Evolutionary conservation across 2,797 vertebrate genomes (phyloP).

Genomic region (Lophotriccus pileatus): DNA sequence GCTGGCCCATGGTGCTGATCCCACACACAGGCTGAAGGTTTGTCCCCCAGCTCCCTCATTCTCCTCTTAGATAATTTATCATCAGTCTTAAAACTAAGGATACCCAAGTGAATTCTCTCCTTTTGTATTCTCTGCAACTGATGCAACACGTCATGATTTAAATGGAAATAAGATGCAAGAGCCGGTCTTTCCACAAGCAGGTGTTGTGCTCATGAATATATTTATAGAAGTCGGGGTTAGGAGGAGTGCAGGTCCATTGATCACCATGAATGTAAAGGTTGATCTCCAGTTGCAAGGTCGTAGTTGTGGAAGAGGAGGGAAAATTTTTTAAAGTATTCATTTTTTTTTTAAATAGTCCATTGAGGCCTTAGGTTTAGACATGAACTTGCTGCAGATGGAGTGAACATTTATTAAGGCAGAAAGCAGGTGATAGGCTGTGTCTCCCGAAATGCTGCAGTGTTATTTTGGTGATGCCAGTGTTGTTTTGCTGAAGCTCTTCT

Average conservation of each 20-base stretch:
- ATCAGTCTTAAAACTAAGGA: not conserved
- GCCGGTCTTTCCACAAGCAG: not conserved
- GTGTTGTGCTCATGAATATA: rapidly evolving
- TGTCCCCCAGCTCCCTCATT: not conserved
- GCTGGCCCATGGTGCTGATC: slow-evolving; percentile 83
- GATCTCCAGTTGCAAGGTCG: not conserved
- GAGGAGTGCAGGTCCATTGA: not conserved
- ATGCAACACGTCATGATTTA: rapidly evolving
- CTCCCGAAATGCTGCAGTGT: not conserved
- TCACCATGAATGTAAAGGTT: rapidly evolving
- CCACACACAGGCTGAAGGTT: slow-evolving; percentile 83
- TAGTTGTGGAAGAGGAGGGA: not conserved
- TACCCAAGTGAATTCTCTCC: not conserved
- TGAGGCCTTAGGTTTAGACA: not conserved
- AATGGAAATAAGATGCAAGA: not conserved
- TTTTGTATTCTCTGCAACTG: not conserved
- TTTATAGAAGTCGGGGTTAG: not conserved
- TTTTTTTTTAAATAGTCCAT: not conserved
- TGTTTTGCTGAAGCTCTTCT: not conserved
- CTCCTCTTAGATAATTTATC: not conserved
- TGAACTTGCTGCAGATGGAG: not conserved
- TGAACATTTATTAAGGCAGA: not conserved
- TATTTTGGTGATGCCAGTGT: not conserved
- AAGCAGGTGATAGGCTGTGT: rapidly evolving
- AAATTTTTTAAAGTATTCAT: rapidly evolving